phyloP scores from a whole-genome alignment of 2,797 vertebrate genomes.

The Ctenosaura bakeri region DNA sequence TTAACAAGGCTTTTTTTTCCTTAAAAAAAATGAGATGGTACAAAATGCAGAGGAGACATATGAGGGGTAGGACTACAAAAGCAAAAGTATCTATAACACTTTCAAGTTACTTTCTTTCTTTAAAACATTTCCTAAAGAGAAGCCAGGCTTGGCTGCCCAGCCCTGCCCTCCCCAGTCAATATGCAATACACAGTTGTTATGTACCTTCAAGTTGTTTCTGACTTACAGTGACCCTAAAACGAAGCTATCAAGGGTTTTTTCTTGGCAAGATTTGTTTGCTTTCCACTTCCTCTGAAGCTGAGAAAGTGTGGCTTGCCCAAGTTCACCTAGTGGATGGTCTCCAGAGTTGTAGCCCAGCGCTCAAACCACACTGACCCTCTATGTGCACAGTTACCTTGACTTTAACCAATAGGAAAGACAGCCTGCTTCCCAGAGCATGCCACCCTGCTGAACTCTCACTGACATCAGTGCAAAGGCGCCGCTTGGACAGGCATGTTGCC shows the following conservation, averaged over 20 bases:
- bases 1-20: not conserved
- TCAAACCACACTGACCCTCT: no score
- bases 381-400: not conserved
- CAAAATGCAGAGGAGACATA: not conserved
- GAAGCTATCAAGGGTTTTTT: no score
- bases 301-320: no score
- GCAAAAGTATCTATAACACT: not conserved
- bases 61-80: not conserved
- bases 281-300: no score
- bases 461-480: slow-evolving; percentile 15
- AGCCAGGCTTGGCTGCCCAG: not conserved
- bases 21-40: no score
- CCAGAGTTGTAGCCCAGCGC: no score
- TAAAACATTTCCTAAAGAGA: not conserved
- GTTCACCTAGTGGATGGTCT: no score
- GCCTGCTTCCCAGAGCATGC: not conserved
- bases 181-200: no score
- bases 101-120: not conserved
- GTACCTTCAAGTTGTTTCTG: no score
- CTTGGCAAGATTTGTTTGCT: no score
- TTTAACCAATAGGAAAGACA: not conserved
- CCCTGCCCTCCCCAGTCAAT: no score
- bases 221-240: no score
- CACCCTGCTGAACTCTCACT: slow-evolving; percentile 19
- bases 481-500: not conserved